Percentiles rank a stretch among this genome's conserved stretches.
These are phyloP conservation scores for Agrypnia vestita DNA, from an alignment of 1,140 invertebrate species.

Conservation along the genomic window DNA sequence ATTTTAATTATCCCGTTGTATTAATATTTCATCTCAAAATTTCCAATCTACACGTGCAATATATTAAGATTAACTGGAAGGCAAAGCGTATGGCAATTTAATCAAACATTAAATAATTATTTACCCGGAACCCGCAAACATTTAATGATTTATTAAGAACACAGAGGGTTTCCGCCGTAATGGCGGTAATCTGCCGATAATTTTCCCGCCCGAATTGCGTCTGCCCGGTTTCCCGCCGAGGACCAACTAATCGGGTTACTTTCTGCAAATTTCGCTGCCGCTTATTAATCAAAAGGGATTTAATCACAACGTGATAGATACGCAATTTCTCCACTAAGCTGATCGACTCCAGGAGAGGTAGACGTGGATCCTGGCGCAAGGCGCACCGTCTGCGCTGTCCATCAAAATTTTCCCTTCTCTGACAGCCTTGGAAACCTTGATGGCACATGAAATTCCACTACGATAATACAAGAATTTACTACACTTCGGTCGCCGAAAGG, in stretches of 20 bases:
- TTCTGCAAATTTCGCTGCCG: background rate
- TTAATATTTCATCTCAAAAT: background rate
- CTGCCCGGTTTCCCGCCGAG: background rate
- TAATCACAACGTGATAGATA: background rate
- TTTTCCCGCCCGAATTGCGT: constrained; percentile 21
- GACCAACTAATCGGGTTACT: background rate
- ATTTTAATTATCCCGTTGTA: background rate
- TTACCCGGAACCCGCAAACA: constrained; percentile 17
- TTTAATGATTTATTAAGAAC: constrained; percentile 27
- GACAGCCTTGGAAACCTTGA: too few species aligned
- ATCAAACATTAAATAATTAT: constrained; percentile 8
- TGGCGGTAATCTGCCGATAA: constrained; percentile 26
- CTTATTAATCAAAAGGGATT: background rate
- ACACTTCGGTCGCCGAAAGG: too few species aligned
- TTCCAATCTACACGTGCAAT: too few species aligned
- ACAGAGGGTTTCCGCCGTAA: background rate
- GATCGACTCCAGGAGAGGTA: too few species aligned
- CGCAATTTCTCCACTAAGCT: too few species aligned
- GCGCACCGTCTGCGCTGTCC: too few species aligned
- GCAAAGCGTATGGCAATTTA: background rate
- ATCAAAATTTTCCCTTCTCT: too few species aligned
- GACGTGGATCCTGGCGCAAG: too few species aligned
- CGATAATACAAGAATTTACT: too few species aligned
- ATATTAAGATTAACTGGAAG: background rate
- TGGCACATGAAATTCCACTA: too few species aligned